Percentiles rank a stretch among this genome's conserved stretches.
Evolutionary conservation across 2,113 vertebrate genomes (phyloP).

Genomic region (Scomber scombrus): DNA sequence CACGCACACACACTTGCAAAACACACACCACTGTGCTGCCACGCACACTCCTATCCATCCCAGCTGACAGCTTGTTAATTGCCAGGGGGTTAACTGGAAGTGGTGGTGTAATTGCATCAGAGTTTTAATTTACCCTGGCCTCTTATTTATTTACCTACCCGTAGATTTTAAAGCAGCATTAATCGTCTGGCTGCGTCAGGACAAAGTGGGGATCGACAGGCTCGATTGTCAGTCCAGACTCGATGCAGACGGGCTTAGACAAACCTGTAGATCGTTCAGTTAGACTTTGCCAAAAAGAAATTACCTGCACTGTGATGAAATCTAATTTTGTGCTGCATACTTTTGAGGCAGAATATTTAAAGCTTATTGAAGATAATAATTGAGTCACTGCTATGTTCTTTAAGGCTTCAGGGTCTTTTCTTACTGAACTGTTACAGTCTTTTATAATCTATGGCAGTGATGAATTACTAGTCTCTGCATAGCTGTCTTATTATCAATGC

Average conservation of each 20-base stretch:
- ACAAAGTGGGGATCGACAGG: slow-evolving; percentile 60
- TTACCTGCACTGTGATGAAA: slow-evolving; percentile 6
- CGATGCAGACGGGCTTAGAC: slow-evolving; percentile 2
- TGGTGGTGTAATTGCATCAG: slow-evolving; percentile 86
- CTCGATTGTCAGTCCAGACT: slow-evolving; percentile 45
- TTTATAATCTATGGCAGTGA: slow-evolving; percentile 60
- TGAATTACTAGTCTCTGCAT: slow-evolving; percentile 58
- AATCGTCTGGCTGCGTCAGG: slow-evolving; percentile 66
- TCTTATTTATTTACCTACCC: slow-evolving; percentile 81
- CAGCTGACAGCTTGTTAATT: slow-evolving; percentile 85
- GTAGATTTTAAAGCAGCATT: slow-evolving; percentile 76
- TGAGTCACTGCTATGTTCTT: slow-evolving; percentile 42
- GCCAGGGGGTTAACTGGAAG: slow-evolving; percentile 85
- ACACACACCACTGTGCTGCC: slow-evolving; percentile 42
- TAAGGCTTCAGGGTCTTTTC: slow-evolving; percentile 48
- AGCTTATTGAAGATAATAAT: slow-evolving; percentile 43
- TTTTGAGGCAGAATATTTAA: slow-evolving; percentile 29
- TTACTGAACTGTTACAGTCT: slow-evolving; percentile 34
- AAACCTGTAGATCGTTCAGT: slow-evolving; percentile 42
- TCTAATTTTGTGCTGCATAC: neutral
- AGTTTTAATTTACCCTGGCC: slow-evolving; percentile 79
- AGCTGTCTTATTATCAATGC: slow-evolving; percentile 65
- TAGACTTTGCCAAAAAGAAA: slow-evolving; percentile 6
- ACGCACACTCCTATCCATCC: slow-evolving; percentile 73
- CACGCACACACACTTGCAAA: slow-evolving; percentile 22